Conservation (phyloP, 2,888 invertebrate species). For the Calliphora vomitoria region DNA sequence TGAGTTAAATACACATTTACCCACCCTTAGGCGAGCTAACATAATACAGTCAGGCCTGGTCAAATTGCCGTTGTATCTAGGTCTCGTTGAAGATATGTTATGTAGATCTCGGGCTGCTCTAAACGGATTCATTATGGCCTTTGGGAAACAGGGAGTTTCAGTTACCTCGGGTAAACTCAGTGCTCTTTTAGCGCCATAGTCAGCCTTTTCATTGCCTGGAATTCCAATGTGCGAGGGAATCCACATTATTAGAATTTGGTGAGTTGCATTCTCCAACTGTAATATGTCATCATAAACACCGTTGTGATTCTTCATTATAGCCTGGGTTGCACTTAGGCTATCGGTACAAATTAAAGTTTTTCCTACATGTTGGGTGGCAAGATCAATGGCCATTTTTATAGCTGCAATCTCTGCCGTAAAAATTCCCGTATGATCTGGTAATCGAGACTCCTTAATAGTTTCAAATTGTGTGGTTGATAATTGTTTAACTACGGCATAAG, state of each 20-base stretch:
- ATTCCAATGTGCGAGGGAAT: background rate
- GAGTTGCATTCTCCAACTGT: background rate
- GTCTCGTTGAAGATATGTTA: background rate
- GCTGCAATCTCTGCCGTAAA: background rate
- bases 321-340: background rate
- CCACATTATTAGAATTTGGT: conserved; percentile 3
- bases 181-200: background rate
- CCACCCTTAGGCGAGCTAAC: background rate
- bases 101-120: no score
- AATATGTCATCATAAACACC: background rate
- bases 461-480: background rate
- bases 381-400: background rate
- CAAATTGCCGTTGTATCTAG: background rate
- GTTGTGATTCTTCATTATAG: conserved; percentile 7
- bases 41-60: background rate
- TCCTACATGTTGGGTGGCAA: background rate
- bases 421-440: background rate
- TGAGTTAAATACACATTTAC: background rate
- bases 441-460: background rate
- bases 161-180: background rate
- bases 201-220: conserved; percentile 22
- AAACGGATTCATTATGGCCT: background rate
- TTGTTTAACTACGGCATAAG: background rate
- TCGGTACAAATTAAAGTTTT: background rate
- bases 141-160: background rate